These are phyloP conservation scores for Monomorium pharaonis DNA, from an alignment of 1,140 invertebrate species.

Conservation along the genomic window DNA sequence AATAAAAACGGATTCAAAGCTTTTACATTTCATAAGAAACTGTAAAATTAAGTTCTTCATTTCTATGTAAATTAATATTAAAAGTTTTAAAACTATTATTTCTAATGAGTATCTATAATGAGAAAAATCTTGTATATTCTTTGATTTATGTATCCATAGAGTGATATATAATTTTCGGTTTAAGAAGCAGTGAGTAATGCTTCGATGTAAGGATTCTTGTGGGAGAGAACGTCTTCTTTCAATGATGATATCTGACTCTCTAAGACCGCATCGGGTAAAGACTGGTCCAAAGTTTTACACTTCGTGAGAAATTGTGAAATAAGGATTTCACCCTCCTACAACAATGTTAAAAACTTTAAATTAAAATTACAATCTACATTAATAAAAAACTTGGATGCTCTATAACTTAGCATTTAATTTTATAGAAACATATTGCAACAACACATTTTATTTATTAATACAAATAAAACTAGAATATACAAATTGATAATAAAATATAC, in stretches of 20 bases:
- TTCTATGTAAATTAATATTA: too few relatives aligned
- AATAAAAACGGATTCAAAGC: too few relatives aligned
- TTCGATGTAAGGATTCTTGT: slow-evolving; percentile 86
- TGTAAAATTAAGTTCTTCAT: too few relatives aligned
- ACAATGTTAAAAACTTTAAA: slow-evolving; percentile 61
- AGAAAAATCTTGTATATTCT: too few relatives aligned
- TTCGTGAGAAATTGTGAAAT: slow-evolving; percentile 86
- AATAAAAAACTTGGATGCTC: neutral
- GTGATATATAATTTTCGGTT: neutral
- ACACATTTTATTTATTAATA: neutral
- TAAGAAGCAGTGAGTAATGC: slow-evolving; percentile 65
- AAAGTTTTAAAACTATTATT: too few relatives aligned
- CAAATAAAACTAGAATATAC: too few relatives aligned
- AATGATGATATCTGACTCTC: slow-evolving; percentile 81
- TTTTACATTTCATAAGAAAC: too few relatives aligned
- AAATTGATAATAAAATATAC: too few relatives aligned
- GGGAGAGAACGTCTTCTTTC: slow-evolving; percentile 83
- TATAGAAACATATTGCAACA: neutral
- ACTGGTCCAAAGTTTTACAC: slow-evolving; percentile 84
- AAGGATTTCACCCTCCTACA: slow-evolving; percentile 86
- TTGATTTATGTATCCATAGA: neutral
- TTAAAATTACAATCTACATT: neutral
- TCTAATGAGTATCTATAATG: too few relatives aligned
- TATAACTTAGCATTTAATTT: neutral
- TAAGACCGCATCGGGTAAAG: slow-evolving; percentile 82